Evolutionary conservation across 2,113 vertebrate species (phyloP).

Genomic region (Myiagra hebetior): DNA sequence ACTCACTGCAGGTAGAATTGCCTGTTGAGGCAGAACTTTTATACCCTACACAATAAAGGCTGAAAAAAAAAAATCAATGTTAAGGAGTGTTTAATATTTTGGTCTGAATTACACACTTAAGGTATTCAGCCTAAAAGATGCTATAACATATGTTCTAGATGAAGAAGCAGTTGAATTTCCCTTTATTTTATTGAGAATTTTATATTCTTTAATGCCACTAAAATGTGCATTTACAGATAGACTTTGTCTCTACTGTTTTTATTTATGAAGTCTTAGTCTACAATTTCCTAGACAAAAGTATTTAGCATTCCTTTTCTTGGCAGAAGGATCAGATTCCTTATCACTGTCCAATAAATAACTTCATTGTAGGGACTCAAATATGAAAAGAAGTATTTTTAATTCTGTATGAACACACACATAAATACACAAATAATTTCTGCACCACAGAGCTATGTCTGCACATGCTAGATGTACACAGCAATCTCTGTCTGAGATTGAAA

Average conservation of each 20-base stretch:
- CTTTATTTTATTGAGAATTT: neutral
- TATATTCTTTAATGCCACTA: neutral
- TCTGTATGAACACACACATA: neutral
- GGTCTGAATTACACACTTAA: neutral
- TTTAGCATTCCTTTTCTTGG: neutral
- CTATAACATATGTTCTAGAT: neutral
- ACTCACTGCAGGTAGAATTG: neutral
- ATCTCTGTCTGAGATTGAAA: neutral
- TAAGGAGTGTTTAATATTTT: neutral
- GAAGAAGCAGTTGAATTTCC: neutral
- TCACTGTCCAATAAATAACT: neutral
- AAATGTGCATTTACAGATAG: neutral
- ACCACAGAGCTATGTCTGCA: neutral
- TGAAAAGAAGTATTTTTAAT: neutral
- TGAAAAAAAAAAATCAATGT: neutral
- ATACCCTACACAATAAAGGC: neutral
- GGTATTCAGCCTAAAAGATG: neutral
- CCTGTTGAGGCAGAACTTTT: neutral
- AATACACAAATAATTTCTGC: neutral
- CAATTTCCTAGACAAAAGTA: neutral
- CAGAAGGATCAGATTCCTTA: neutral
- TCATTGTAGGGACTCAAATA: neutral
- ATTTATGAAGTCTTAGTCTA: neutral
- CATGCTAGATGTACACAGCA: too few species aligned
- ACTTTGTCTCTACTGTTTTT: neutral